A percentile compares a stretch with the other conserved stretches of the same genome.
Conservation (phyloP, 1,140 invertebrate species). For the Heliconius himera region DNA sequence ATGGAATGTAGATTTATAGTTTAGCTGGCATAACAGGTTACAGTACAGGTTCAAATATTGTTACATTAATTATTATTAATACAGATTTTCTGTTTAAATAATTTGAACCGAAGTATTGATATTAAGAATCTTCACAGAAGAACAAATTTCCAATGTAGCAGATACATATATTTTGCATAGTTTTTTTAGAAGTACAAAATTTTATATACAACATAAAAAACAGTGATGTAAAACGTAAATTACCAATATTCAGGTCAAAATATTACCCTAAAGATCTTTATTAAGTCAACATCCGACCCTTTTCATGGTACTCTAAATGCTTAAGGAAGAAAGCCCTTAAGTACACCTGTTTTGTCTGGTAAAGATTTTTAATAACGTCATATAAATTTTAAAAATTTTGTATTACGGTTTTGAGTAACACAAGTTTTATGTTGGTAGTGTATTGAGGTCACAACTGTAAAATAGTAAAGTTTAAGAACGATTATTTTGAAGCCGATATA, state of each 20-base stretch:
- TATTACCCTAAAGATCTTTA: slow-evolving; percentile 64
- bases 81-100: too few species aligned
- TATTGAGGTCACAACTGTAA: neutral
- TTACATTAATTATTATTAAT: too few species aligned
- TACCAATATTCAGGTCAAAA: slow-evolving; percentile 38
- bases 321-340: slow-evolving; percentile 68
- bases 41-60: too few species aligned
- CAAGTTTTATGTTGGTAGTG: neutral
- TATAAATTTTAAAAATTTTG: neutral
- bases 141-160: too few species aligned
- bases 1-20: too few species aligned
- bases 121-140: too few species aligned
- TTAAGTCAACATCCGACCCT: slow-evolving; percentile 69
- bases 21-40: too few species aligned
- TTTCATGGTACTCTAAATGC: slow-evolving; percentile 53
- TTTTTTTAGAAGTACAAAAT: too few species aligned
- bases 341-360: slow-evolving; percentile 61
- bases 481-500: too few species aligned
- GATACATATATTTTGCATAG: too few species aligned
- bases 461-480: neutral
- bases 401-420: neutral
- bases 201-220: neutral
- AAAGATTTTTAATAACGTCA: slow-evolving; percentile 35
- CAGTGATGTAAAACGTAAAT: neutral
- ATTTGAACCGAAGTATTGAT: too few species aligned